Evolutionary conservation across 2,113 vertebrate species (phyloP).

Genomic region (Pristiophorus japonicus): DNA sequence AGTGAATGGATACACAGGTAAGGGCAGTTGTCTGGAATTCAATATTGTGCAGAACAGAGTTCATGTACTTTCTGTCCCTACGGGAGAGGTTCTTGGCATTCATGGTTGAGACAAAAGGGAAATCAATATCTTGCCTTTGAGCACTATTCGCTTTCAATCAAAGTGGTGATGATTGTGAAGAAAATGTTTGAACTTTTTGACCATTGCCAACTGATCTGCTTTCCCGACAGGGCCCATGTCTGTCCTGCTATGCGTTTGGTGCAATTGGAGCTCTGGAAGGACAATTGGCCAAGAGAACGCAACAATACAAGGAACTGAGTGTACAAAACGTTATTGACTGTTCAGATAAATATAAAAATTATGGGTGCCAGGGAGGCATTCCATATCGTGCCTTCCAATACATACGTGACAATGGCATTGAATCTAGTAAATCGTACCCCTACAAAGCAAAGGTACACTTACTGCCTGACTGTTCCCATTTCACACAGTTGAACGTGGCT

Average conservation of each 20-base stretch:
- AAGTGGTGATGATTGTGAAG: background rate
- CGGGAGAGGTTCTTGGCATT: background rate
- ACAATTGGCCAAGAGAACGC: background rate
- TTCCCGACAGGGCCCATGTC: background rate
- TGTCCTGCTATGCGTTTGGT: background rate
- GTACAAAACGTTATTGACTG: constrained; percentile 4
- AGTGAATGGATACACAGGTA: background rate
- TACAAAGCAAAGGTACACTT: background rate
- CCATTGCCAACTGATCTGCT: background rate
- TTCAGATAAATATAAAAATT: background rate
- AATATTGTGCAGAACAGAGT: background rate
- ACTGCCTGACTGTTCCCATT: background rate
- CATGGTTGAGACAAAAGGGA: background rate
- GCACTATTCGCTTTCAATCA: background rate
- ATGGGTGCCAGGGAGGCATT: background rate
- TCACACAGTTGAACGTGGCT: background rate
- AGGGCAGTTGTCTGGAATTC: background rate
- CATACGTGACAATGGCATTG: background rate
- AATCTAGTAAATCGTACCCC: background rate
- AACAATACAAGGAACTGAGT: background rate
- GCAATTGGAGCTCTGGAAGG: background rate
- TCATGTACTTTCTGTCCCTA: background rate
- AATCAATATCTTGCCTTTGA: background rate
- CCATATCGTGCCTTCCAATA: background rate
- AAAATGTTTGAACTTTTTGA: background rate